Base-by-base conservation (phyloP, 2,797 vertebrate species). In the Sebastes trivittatus region DNA sequence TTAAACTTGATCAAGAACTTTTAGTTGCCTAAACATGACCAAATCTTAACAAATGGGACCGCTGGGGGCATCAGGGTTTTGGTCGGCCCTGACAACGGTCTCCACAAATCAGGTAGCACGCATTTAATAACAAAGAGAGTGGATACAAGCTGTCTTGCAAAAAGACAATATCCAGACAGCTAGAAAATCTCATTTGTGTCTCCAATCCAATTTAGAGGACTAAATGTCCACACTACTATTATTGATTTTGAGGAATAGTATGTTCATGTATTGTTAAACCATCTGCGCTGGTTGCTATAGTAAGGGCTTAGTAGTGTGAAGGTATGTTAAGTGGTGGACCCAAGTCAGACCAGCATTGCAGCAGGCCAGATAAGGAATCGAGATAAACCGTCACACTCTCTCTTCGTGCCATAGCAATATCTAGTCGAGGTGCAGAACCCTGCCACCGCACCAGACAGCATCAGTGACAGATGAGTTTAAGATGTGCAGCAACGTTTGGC, bases 381-480 rank as follows among this genome's bases (percentile, higher is more conserved):
- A 46, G 59, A 74, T 32, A 46, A 75, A 52, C 29, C 2, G 11
- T 58, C 38, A 62, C 62, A 58, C 42, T 49, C 38, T 62, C 27
- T 78, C 65, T n/a, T 69, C 11, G 56, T 78, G 73, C 64, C 55
- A 27, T 49, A 36, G 64, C 75, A 60, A 58, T 83, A 67, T 77
- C 29, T 63, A 29, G 60, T 30, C 30, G 55, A 66, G 64, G 65
- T 75, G 80, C 77, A 81, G 76, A 72, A 38, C 49, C 67, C 71
- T 78, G 73, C 83, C 77, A 70, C 58, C 3, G 10, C 68, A 77
- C 73, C 78, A 72, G 77, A 76, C 64, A 72, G 73, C 68, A 75
- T 78, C 46, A 18, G 65, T 75, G 77, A 84, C 81, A 81, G 70
- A 90, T 79, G 76, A 80, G 70, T 78, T 81, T 23, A 68, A 86